Percentiles rank a stretch among this genome's conserved stretches.
phyloP scores from a whole-genome alignment of 2,797 vertebrate genomes.

The Rhabdophis nuchalis region DNA sequence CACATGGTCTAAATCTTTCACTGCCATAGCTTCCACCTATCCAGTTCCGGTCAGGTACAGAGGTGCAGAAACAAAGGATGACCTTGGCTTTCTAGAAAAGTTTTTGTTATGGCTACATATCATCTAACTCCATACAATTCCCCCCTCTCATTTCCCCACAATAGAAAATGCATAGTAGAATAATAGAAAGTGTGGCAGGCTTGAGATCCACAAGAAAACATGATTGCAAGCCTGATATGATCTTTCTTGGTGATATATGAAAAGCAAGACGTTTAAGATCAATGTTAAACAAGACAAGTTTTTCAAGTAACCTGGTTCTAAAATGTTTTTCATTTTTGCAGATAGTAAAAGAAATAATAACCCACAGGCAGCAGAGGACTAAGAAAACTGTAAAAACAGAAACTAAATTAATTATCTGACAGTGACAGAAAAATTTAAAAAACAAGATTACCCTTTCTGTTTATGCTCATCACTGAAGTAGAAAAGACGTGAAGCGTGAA shows the following conservation, averaged over 20 bases:
- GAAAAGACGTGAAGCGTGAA: conserved; percentile 83
- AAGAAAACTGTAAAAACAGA: not conserved
- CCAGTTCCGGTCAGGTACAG: too few species aligned
- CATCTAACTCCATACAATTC: too few species aligned
- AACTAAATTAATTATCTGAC: not conserved
- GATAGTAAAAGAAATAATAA: not conserved
- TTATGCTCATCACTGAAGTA: conserved; percentile 88
- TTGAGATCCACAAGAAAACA: too few species aligned
- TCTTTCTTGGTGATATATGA: not conserved
- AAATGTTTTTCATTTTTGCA: not conserved
- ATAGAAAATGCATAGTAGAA: too few species aligned
- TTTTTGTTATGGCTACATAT: too few species aligned
- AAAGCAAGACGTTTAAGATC: not conserved
- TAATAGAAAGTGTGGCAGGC: too few species aligned
- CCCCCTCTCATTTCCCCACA: too few species aligned
- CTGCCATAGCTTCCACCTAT: too few species aligned
- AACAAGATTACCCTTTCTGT: conserved; percentile 76
- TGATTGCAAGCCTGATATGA: not conserved
- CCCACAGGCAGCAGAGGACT: not conserved
- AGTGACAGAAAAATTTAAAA: not conserved
- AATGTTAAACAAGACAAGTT: not conserved
- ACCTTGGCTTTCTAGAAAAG: too few species aligned
- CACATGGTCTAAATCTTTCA: too few species aligned
- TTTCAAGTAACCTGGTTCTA: not conserved
- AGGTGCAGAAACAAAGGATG: too few species aligned